phyloP scores from a whole-genome alignment of 2,113 vertebrate genomes.

The Coptodon bakossiorum region DNA sequence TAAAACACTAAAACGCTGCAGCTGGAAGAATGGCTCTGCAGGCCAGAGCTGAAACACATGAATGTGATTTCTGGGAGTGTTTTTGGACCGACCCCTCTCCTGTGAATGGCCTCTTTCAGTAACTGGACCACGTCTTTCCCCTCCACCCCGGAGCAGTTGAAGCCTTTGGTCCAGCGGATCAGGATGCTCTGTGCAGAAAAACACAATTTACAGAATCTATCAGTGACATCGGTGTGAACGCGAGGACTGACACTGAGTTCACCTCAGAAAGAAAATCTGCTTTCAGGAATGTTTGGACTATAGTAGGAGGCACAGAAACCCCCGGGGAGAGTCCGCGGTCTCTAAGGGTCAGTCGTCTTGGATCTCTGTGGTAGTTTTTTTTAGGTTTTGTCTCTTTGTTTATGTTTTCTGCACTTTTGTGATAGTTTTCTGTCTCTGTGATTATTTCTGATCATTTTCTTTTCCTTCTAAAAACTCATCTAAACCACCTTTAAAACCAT shows the following conservation, averaged over 20 bases:
- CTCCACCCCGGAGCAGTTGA: constrained; percentile 76
- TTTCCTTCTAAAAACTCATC: background rate
- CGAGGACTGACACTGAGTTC: accelerated
- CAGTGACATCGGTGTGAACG: accelerated
- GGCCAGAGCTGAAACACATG: background rate
- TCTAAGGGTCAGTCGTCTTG: background rate
- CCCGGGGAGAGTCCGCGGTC: accelerated
- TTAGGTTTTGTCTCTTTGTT: background rate
- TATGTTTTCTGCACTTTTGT: background rate
- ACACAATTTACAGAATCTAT: background rate
- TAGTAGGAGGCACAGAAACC: background rate
- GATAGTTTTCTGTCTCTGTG: background rate
- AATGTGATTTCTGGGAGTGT: accelerated
- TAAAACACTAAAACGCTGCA: background rate
- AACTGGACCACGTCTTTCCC: constrained; percentile 78
- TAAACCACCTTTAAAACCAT: background rate
- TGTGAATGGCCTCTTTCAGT: constrained; percentile 74
- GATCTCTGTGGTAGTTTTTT: background rate
- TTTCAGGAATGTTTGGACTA: background rate
- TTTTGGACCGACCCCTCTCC: constrained; percentile 63
- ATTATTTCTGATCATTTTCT: background rate
- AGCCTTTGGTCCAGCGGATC: constrained; percentile 84
- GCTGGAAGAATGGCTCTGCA: background rate
- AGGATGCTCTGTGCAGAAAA: constrained; percentile 73
- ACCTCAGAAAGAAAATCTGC: background rate